Evolutionary conservation across 53 echinoderm and acorn worm genomes (phyloP).

Genomic region (Antedon mediterranea): DNA sequence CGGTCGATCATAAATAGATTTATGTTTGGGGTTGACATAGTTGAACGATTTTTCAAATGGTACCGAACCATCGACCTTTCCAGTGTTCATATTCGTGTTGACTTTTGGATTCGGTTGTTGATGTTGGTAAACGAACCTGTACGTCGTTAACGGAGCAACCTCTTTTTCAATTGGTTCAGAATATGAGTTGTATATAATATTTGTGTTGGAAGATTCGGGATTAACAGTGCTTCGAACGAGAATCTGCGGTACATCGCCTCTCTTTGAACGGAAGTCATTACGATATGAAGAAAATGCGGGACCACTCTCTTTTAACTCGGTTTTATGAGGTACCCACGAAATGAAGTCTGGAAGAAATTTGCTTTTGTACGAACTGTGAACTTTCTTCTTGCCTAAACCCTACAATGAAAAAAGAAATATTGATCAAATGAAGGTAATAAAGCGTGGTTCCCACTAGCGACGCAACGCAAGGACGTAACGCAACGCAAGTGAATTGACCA

Average conservation of each 20-base stretch:
- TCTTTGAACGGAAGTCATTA: slow-evolving; percentile 39
- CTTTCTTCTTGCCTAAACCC: slow-evolving; percentile 94
- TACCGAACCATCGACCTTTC: slow-evolving; percentile 22
- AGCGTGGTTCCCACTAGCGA: too few species aligned
- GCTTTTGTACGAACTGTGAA: slow-evolving; percentile 35
- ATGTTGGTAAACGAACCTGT: slow-evolving; percentile 62
- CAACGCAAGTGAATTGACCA: too few species aligned
- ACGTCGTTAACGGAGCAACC: slow-evolving; percentile 43
- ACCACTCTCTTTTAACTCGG: slow-evolving; percentile 54
- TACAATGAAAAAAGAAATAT: slow-evolving; percentile 13
- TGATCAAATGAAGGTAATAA: too few species aligned
- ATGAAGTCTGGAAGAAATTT: slow-evolving; percentile 89
- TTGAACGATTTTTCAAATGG: slow-evolving; percentile 42
- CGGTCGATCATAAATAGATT: slow-evolving; percentile 65
- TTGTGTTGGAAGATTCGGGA: background rate
- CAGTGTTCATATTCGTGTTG: slow-evolving; percentile 89
- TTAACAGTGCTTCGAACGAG: slow-evolving; percentile 33
- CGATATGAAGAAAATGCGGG: slow-evolving; percentile 77
- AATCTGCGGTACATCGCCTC: slow-evolving; percentile 35
- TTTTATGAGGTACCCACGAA: slow-evolving; percentile 82
- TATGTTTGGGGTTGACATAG: slow-evolving; percentile 59
- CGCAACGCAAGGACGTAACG: too few species aligned
- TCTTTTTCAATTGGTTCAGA: background rate
- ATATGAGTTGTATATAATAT: background rate
- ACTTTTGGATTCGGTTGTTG: slow-evolving; percentile 61